Evolutionary conservation across 2,113 vertebrate species (phyloP).

Genomic region (Amblyornis subalaris): DNA sequence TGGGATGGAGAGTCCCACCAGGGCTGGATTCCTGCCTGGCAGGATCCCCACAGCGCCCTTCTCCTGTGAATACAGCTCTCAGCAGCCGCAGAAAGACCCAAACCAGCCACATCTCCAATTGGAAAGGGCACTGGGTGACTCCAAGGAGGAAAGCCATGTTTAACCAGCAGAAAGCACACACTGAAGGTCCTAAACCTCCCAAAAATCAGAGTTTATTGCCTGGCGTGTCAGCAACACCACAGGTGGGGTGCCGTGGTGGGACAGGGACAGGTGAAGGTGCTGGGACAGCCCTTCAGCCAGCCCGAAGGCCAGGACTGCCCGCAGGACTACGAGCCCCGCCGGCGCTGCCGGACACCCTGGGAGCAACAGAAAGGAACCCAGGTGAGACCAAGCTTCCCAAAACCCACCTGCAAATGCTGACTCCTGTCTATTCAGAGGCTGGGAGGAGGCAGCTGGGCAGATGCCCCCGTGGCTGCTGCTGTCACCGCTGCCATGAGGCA

Average conservation of each 20-base stretch:
- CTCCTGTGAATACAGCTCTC: not conserved
- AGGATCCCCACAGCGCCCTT: not conserved
- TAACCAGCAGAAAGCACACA: not conserved
- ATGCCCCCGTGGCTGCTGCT: not conserved
- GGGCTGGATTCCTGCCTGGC: not conserved
- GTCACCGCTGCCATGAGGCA: not conserved
- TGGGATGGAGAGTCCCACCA: not conserved
- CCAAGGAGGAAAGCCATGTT: not conserved
- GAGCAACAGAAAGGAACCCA: not conserved
- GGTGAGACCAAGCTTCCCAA: not conserved
- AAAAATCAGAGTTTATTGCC: not conserved
- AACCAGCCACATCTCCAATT: not conserved
- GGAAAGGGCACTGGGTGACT: not conserved
- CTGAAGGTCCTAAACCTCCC: not conserved
- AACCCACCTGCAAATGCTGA: not conserved
- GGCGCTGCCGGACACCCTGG: rapidly evolving
- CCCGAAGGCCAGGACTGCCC: not conserved
- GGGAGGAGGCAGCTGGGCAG: not conserved
- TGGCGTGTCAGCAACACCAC: rapidly evolving
- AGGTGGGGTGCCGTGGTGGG: rapidly evolving
- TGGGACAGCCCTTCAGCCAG: not conserved
- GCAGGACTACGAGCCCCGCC: not conserved
- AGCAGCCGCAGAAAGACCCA: not conserved
- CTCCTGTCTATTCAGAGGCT: not conserved
- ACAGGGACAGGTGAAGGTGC: not conserved